Evolutionary conservation across 53 echinoderm and acorn worm genomes (phyloP), one percentile per base, ranked within the genome.

Genomic region (Hippasteria phrygiana): DNA sequence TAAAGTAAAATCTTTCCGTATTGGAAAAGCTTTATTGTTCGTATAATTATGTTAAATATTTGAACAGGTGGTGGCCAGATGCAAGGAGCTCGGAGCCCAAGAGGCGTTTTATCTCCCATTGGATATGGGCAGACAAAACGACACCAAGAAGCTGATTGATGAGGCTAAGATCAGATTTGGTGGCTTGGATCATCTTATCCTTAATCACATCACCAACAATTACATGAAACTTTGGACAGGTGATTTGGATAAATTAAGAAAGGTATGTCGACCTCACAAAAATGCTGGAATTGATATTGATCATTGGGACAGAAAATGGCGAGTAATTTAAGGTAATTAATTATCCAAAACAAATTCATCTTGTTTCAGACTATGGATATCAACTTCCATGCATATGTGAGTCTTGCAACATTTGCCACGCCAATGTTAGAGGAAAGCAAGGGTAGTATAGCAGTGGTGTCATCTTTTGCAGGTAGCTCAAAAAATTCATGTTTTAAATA

Each of bases 21-120:
- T n/a, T n/a, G 26, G 4, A 22, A 4, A 20, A 17, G 22, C 13
- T 16, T 22, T 4, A 2, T 16, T 75, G 48, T 45, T 20, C 9
- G 12, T 4, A 43, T 47, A 1, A 10, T 11, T 56, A 24, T 63
- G 4, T 47, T 47, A 1, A 10, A 24, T 56, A 24, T 63, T 20
- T 47, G 45, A 24, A 51, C 56, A 97, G 97, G 97, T 97, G 12
- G 95, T 94, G 12, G 90, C 76, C 63, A 95, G 89, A 83, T 95
- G 95, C 88, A 93, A 95, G 75, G 94, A 95, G 42, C 80, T 97
- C 12, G 97, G 97, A 69, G 97, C 97, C 28, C 53, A 93, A 63
- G 92, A 94, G 36, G 97, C 95, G n/a, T 88, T 90, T 73, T 97
- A 97, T 56, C 77, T 97, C 5, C 89, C 97, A 1, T 83, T 97